Percentiles rank a stretch among this genome's conserved stretches.
Evolutionary conservation across 2,797 vertebrate species (phyloP).

Genomic region (Denticeps clupeoides): DNA sequence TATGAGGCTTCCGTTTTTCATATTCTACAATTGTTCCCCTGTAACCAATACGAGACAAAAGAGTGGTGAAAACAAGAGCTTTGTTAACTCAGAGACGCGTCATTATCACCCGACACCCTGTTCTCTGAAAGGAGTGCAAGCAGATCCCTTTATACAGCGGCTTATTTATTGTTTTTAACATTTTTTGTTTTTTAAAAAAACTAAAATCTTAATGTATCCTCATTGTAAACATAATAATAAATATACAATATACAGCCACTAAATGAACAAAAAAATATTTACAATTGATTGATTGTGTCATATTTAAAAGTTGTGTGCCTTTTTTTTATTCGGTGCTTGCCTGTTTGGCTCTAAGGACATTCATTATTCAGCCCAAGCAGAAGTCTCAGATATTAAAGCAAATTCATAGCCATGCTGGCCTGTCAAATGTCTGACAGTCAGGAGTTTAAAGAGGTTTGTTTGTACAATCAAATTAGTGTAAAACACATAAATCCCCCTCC

Average conservation of each 20-base stretch:
- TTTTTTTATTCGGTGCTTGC: constrained; percentile 2
- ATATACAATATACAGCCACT: too few species aligned
- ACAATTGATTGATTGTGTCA: too few species aligned
- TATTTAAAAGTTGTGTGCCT: neutral
- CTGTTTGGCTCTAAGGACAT: too few species aligned
- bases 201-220: too few species aligned
- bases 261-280: constrained; percentile 32
- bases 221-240: too few species aligned
- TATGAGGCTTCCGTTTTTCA: constrained; percentile 43
- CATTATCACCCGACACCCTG: too few species aligned
- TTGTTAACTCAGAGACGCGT: constrained; percentile 45
- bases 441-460: constrained; percentile 31
- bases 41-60: constrained; percentile 62
- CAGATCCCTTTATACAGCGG: too few species aligned
- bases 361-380: neutral
- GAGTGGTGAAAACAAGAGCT: constrained; percentile 39
- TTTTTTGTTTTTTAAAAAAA: too few species aligned
- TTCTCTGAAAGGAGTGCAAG: too few species aligned
- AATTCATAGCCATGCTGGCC: neutral
- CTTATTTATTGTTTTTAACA: too few species aligned
- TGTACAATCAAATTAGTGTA: constrained; percentile 32
- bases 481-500: constrained; percentile 26
- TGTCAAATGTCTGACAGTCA: constrained; percentile 27
- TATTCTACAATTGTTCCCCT: constrained; percentile 46
- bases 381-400: neutral